Evolutionary conservation across 2,113 vertebrate genomes (phyloP).

Genomic region (Halichoerus grypus): DNA sequence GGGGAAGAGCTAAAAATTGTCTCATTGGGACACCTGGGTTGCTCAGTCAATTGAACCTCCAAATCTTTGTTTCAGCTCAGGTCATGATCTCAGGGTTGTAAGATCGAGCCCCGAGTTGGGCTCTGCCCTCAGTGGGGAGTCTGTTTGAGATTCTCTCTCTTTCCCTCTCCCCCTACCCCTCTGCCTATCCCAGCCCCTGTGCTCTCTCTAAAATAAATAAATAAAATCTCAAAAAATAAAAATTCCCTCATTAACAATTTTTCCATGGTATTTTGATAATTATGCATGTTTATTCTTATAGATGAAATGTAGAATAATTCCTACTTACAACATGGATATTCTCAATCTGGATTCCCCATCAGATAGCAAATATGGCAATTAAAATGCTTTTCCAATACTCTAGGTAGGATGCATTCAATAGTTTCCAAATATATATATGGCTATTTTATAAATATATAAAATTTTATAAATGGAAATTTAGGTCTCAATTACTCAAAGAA

Average conservation of each 20-base stretch:
- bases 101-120: not conserved
- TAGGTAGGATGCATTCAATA: not conserved
- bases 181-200: not conserved
- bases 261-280: not conserved
- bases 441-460: not conserved
- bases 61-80: not conserved
- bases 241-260: not conserved
- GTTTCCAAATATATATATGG: not conserved
- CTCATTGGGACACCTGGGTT: not conserved
- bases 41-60: not conserved
- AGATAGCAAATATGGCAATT: not conserved
- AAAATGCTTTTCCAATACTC: not conserved
- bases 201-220: not conserved
- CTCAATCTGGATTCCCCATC: not conserved
- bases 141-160: not conserved
- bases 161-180: not conserved
- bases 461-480: constrained; percentile 17
- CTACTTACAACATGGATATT: not conserved
- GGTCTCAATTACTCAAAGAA: not conserved
- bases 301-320: constrained; percentile 41
- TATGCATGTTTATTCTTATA: not conserved
- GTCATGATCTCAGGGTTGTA: not conserved
- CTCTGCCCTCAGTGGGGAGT: not conserved
- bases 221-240: not conserved
- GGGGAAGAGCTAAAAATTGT: not conserved